phyloP scores from a whole-genome alignment of 2,113 vertebrate genomes.

The Phasianus colchicus region DNA sequence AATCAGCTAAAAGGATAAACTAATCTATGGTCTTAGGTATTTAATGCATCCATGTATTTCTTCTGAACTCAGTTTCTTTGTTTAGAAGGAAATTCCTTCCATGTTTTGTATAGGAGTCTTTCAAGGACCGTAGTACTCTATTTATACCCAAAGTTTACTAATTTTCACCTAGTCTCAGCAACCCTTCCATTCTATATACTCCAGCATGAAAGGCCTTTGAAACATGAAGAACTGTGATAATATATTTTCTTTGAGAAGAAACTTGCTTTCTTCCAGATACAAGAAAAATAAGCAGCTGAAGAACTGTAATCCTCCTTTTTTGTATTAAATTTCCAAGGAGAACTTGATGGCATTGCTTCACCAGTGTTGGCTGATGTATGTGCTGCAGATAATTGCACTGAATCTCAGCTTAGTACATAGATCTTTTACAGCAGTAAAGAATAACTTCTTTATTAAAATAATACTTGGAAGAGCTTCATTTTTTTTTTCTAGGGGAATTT shows the following conservation, averaged over 20 bases:
- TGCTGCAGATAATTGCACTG: background rate
- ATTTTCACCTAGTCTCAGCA: background rate
- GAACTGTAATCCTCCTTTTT: background rate
- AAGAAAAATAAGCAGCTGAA: background rate
- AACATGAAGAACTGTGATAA: background rate
- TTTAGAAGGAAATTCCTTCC: background rate
- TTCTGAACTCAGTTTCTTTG: background rate
- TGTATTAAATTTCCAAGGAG: background rate
- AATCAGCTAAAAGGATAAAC: background rate
- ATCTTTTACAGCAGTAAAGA: background rate
- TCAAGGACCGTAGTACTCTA: background rate
- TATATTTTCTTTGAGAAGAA: background rate
- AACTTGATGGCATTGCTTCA: background rate
- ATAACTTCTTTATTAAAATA: background rate
- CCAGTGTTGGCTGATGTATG: fast-evolving
- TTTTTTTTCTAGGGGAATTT: background rate
- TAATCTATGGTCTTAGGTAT: background rate
- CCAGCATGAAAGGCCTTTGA: background rate
- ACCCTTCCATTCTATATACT: background rate
- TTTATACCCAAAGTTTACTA: background rate
- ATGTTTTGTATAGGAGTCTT: background rate
- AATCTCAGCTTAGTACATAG: background rate
- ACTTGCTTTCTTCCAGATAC: background rate
- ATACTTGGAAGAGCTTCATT: background rate
- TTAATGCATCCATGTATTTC: background rate